phyloP scores from a whole-genome alignment of 2,888 invertebrate species.

The Ornithoptera priamus region DNA sequence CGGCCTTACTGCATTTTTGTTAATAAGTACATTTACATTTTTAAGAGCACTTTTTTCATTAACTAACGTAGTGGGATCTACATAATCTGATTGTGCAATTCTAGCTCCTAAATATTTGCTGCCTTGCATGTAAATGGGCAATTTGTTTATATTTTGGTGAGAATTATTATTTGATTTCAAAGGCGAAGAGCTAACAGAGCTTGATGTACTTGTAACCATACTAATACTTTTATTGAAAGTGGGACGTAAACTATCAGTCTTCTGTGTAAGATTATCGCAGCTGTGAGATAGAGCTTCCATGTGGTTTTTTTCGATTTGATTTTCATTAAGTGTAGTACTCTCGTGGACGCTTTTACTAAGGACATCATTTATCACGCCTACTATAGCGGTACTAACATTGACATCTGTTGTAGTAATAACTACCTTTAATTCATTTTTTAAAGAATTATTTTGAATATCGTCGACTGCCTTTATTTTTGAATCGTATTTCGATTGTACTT shows the following conservation, averaged over 20 bases:
- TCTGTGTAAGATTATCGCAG: constrained; percentile 63
- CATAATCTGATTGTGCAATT: constrained; percentile 93
- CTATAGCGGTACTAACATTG: constrained; percentile 56
- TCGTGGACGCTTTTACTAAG: constrained; percentile 70
- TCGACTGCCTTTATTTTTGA: constrained; percentile 41
- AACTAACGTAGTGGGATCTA: constrained; percentile 87
- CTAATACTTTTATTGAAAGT: constrained; percentile 65
- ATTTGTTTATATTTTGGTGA: constrained; percentile 67
- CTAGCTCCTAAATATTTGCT: constrained; percentile 91
- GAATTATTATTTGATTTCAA: constrained; percentile 65
- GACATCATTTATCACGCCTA: constrained; percentile 48
- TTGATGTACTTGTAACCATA: constrained; percentile 56
- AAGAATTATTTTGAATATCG: constrained; percentile 43
- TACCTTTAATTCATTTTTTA: constrained; percentile 63
- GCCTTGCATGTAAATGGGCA: constrained; percentile 86
- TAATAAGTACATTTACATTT: constrained; percentile 83
- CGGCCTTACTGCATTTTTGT: constrained; percentile 77
- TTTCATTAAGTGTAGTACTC: constrained; percentile 58
- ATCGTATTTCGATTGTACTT: constrained; percentile 57
- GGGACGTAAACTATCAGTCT: constrained; percentile 48
- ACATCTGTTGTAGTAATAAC: constrained; percentile 63
- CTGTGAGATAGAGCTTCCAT: constrained; percentile 65
- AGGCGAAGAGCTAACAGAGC: constrained; percentile 52
- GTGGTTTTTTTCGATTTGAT: constrained; percentile 66
- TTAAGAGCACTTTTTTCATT: constrained; percentile 65